Percentiles rank a stretch among this genome's conserved stretches.
phyloP scores from a whole-genome alignment of 2,888 invertebrate genomes.

The Sinodicranocentrus sp. region DNA sequence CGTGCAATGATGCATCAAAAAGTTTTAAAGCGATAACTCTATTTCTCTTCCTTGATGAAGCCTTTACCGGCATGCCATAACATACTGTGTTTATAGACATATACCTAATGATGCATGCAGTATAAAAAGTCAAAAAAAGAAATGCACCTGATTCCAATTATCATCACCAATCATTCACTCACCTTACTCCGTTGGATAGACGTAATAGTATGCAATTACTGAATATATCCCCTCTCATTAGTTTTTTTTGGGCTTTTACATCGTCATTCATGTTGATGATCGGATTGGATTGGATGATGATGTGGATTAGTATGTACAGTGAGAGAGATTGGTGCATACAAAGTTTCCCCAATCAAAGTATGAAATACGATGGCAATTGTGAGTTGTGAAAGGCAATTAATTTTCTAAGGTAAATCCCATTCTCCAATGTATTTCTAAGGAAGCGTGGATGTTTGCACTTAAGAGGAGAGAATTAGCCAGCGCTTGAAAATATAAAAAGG shows the following conservation, averaged over 20 bases:
- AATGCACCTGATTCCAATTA: conserved; percentile 18
- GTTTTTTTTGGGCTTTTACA: background rate
- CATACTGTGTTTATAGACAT: background rate
- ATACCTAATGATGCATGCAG: background rate
- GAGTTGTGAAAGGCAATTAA: conserved; percentile 50
- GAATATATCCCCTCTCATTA: background rate
- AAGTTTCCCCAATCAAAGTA: conserved; percentile 18
- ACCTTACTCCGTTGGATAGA: background rate
- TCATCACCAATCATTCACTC: conserved; percentile 16
- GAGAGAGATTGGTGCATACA: background rate
- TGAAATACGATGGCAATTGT: background rate
- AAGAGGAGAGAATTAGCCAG: conserved; percentile 6
- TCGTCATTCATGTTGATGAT: background rate
- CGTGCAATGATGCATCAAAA: conserved; percentile 48
- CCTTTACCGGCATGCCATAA: background rate
- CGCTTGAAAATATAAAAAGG: conserved; percentile 2
- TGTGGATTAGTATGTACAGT: background rate
- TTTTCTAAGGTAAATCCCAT: conserved; percentile 16
- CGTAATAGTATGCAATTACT: conserved; percentile 17
- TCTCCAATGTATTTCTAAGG: background rate
- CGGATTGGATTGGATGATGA: background rate
- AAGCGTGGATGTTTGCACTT: background rate
- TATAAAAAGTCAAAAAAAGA: background rate
- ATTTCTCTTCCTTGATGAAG: conserved; percentile 21
- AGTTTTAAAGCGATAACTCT: conserved; percentile 12